Evolutionary conservation across 2,797 vertebrate genomes (phyloP), one percentile per base, ranked within the genome.

Genomic region (Falco concolor): DNA sequence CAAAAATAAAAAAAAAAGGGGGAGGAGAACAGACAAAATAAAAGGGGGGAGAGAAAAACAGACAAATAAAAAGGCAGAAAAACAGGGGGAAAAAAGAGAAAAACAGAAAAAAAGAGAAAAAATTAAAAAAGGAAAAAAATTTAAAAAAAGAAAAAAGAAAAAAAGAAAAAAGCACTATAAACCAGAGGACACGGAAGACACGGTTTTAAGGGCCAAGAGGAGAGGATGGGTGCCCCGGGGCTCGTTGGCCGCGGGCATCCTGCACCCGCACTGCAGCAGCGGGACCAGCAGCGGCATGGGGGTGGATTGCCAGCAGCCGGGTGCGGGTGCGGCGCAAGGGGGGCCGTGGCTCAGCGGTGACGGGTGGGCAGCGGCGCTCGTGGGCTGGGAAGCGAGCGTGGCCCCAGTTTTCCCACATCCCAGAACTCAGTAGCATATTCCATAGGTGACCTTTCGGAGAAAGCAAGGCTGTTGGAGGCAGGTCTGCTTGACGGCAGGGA

Each of bases 321-420:
- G 20, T 25, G 32, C 3, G 36, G 40, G 13, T 5, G 17, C 6
- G 13, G 13, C 19, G 30, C 4, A 12, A 30, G 17, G 47, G 27
- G 28, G 2, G 34, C 7, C 12, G 1, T 6, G 32, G n/a, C n/a
- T 23, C 6, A 9, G 34, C 10, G 23, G 4, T 4, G 0, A 0
- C 6, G 30, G 50, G 20, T 44, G 10, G 49, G 38, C 23, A 61
- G 24, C 4, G n/a, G 16, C 5, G 1, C 30, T 8, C 0, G 2
- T 4, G 30, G 9, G 10, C 7, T 69, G 40, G 24, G 50, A 9
- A 12, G 22, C 23, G 30, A 36, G 5, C 5, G 12, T 30, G 24
- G 38, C 1, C 3, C 9, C 22, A 40, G 24, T 36, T 67, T 50
- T 76, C 13, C 52, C 16, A 9, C 0, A 0, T 8, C 69, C 47